Evolutionary conservation across 2,888 invertebrate species (phyloP).

Genomic region (Leptura quadrifasciata): DNA sequence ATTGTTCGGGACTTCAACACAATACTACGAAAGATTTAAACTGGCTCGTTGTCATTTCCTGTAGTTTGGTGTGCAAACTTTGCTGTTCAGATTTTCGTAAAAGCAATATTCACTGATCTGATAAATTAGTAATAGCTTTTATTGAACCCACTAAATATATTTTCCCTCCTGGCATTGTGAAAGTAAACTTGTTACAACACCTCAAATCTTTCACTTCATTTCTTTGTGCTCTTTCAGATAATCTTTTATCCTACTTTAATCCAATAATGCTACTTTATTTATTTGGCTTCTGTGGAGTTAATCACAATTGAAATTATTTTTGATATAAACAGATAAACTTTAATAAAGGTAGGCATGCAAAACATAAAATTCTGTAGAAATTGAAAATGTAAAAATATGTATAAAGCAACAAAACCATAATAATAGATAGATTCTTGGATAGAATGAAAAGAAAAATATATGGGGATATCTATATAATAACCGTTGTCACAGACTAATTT

Average conservation of each 20-base stretch:
- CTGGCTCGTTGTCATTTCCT: conserved; percentile 51
- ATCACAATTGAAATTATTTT: no score
- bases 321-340: no score
- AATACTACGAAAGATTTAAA: conserved; percentile 28
- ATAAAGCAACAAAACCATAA: no score
- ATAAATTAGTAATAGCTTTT: conserved; percentile 57
- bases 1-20: conserved; percentile 30
- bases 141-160: conserved; percentile 8
- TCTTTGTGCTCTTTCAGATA: background rate
- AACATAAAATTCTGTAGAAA: no score
- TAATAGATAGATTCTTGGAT: no score
- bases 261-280: conserved; percentile 19
- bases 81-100: conserved; percentile 61
- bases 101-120: conserved; percentile 56
- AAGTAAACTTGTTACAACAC: conserved; percentile 23
- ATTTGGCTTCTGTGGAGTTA: no score
- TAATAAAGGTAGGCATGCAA: no score
- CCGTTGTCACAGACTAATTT: no score
- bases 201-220: conserved; percentile 21
- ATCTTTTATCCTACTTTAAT: background rate
- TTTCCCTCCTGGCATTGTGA: background rate
- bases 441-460: no score
- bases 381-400: no score
- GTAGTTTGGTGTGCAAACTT: conserved; percentile 57
- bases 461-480: no score